Evolutionary conservation across 2,113 vertebrate genomes (phyloP).

Genomic region (Mesoclemmys tuberculata): DNA sequence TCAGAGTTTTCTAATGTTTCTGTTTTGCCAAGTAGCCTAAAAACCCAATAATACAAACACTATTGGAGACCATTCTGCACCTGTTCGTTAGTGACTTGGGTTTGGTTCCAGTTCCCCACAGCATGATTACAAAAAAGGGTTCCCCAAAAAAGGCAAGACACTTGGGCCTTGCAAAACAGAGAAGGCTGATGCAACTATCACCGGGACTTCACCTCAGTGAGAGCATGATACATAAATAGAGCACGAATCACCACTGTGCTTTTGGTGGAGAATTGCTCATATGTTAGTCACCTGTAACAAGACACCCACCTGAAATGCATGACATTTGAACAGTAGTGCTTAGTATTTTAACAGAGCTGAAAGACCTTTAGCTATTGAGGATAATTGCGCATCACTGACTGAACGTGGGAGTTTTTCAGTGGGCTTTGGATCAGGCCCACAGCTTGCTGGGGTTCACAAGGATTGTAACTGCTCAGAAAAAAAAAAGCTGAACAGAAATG

Average conservation of each 20-base stretch:
- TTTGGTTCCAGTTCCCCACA: too few species aligned
- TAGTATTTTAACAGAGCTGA: not conserved
- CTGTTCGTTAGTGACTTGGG: too few species aligned
- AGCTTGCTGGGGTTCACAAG: not conserved
- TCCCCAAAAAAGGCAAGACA: too few species aligned
- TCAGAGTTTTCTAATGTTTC: too few species aligned
- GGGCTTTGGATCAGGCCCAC: not conserved
- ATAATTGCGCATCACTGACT: not conserved
- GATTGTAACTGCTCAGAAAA: not conserved
- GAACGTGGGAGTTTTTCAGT: not conserved
- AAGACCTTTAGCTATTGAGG: not conserved
- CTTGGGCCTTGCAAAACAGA: too few species aligned
- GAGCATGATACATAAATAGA: not conserved
- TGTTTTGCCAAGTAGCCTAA: too few species aligned
- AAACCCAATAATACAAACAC: too few species aligned
- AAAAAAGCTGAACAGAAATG: not conserved
- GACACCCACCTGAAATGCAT: not conserved
- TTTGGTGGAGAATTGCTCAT: not conserved
- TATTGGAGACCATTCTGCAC: too few species aligned
- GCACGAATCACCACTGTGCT: not conserved
- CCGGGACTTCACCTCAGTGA: too few species aligned
- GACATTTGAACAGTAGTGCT: not conserved
- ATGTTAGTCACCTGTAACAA: not conserved
- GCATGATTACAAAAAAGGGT: too few species aligned
- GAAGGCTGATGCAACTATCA: too few species aligned